Evolutionary conservation across 1,140 invertebrate genomes (phyloP).

Genomic region (Drosophila pseudoobscura): DNA sequence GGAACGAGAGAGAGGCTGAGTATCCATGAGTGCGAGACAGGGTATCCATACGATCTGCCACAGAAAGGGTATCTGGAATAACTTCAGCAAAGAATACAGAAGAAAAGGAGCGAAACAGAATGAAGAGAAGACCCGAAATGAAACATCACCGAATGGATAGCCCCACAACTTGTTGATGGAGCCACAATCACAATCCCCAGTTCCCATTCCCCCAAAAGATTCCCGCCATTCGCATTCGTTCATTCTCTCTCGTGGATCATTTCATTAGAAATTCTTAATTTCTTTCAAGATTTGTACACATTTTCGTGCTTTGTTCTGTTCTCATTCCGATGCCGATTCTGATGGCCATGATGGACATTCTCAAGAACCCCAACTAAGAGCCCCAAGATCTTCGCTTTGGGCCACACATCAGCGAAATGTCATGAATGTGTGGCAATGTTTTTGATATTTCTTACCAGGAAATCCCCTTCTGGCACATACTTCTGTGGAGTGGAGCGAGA

Average conservation of each 20-base stretch:
- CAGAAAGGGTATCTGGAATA: no score
- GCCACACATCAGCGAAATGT: slow-evolving; percentile 49
- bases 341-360: slow-evolving; percentile 63
- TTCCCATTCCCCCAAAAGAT: not conserved
- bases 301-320: slow-evolving; percentile 37
- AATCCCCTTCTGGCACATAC: slow-evolving; percentile 28
- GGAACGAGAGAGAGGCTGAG: no score
- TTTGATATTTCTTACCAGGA: slow-evolving; percentile 51
- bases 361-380: slow-evolving; percentile 47
- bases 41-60: not conserved
- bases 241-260: slow-evolving; percentile 24
- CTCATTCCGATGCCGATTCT: slow-evolving; percentile 7
- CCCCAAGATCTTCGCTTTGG: not conserved
- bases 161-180: slow-evolving; percentile 41
- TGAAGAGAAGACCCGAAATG: not conserved
- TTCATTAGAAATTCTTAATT: slow-evolving; percentile 58
- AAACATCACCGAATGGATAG: not conserved
- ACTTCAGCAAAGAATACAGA: no score
- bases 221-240: slow-evolving; percentile 18
- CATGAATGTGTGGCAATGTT: slow-evolving; percentile 67
- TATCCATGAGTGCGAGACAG: not conserved
- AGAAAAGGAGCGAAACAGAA: no score
- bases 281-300: slow-evolving; percentile 18
- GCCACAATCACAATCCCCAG: slow-evolving; percentile 12
- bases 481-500: not conserved